A percentile compares a stretch with the other conserved stretches of the same genome.
Conservation (phyloP, 2,888 invertebrate genomes). For the Labia minor region DNA sequence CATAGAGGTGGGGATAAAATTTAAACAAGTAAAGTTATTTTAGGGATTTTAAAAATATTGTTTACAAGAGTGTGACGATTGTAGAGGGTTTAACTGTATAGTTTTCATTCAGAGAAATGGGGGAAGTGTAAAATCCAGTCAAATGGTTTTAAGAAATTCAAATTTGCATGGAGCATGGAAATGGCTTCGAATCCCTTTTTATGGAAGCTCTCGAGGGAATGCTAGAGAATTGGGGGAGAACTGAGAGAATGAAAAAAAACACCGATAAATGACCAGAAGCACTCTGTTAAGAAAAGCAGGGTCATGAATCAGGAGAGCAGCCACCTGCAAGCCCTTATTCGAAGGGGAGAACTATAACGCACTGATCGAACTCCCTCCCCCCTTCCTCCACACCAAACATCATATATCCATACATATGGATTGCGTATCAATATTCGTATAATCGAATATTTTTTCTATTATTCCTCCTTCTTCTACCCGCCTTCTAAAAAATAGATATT, state of each 20-base stretch:
- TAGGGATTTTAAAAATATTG: too few species aligned
- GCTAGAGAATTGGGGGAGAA: neutral
- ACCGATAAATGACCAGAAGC: conserved; percentile 3
- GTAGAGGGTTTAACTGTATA: neutral
- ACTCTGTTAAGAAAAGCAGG: neutral
- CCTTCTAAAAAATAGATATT: too few species aligned
- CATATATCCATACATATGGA: too few species aligned
- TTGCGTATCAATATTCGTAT: too few species aligned
- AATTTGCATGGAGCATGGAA: neutral
- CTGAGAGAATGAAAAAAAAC: neutral
- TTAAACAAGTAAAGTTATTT: too few species aligned
- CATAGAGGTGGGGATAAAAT: too few species aligned
- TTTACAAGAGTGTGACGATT: too few species aligned
- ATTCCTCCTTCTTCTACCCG: too few species aligned
- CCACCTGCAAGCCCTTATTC: neutral
- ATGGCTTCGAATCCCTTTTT: neutral
- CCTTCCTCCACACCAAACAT: too few species aligned
- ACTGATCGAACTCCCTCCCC: too few species aligned
- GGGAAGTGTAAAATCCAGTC: neutral
- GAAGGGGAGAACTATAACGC: too few species aligned
- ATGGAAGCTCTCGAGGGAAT: neutral
- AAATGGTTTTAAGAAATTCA: neutral
- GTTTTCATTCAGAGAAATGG: neutral
- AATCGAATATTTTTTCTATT: too few species aligned
- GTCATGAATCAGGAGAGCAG: neutral